phyloP scores from a whole-genome alignment of 2,797 vertebrate species.

The Apodemus agrarius region DNA sequence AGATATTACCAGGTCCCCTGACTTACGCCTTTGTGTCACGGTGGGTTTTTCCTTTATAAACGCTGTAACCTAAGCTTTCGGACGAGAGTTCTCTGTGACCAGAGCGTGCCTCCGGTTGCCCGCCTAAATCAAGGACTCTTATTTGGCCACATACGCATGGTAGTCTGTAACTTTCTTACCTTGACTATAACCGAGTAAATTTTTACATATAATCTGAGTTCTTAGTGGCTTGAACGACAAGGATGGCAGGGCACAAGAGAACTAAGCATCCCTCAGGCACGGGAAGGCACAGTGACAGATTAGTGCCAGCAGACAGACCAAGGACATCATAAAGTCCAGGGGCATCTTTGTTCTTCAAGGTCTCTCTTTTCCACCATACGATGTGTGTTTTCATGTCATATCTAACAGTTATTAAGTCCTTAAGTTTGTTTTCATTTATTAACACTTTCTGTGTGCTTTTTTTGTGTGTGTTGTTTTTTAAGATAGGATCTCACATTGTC shows the following conservation, averaged over 20 bases:
- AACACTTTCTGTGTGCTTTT: not conserved
- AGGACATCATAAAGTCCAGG: too few relatives aligned
- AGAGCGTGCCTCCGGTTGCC: not conserved
- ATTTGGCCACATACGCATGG: not conserved
- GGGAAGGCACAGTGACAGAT: not conserved
- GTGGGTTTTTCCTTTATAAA: not conserved
- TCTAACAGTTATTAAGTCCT: too few relatives aligned
- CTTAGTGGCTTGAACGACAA: not conserved
- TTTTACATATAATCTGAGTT: not conserved
- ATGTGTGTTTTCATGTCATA: not conserved
- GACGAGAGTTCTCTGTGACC: not conserved
- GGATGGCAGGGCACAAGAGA: not conserved
- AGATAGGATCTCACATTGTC: not conserved
- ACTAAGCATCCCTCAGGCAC: not conserved
- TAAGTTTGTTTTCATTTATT: not conserved
- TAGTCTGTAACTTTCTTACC: not conserved
- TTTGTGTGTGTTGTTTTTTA: not conserved
- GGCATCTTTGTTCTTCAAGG: not conserved
- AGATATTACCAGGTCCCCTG: not conserved
- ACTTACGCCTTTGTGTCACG: not conserved
- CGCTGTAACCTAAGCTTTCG: not conserved
- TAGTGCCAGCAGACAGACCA: not conserved
- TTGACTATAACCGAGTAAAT: not conserved
- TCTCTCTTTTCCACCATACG: too few relatives aligned
- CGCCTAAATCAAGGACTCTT: not conserved